Conservation (phyloP, 2,797 vertebrate species). For the Eospalax fontanierii region DNA sequence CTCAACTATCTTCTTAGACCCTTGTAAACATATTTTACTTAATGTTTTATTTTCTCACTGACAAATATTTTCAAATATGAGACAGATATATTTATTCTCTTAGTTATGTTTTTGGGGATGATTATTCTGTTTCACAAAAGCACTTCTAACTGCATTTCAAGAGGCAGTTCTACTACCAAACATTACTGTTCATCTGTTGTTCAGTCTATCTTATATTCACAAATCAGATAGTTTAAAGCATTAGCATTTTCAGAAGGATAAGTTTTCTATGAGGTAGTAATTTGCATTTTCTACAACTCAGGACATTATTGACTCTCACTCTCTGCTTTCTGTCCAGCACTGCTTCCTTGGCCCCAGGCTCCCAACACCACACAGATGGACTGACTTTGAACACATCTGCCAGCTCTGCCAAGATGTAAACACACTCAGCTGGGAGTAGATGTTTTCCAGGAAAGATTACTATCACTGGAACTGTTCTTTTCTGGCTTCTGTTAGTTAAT, state of each 20-base stretch:
- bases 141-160: background rate
- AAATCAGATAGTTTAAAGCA: background rate
- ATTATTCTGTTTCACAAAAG: background rate
- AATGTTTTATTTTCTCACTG: background rate
- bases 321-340: background rate
- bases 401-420: conserved; percentile 63
- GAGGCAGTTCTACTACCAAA: background rate
- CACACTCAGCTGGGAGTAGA: conserved; percentile 73
- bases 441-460: conserved; percentile 67
- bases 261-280: background rate
- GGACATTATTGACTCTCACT: background rate
- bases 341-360: conserved; percentile 1
- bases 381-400: conserved; percentile 63
- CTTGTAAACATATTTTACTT: background rate
- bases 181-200: background rate
- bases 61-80: conserved; percentile 25
- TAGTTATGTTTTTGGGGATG: background rate
- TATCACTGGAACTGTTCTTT: background rate
- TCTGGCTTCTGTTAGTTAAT: conserved; percentile 11
- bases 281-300: conserved; percentile 46
- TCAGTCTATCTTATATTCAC: background rate
- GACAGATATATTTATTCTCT: background rate
- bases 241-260: background rate
- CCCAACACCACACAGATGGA: conserved; percentile 58
- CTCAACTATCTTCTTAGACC: background rate